These are phyloP conservation scores for Kryptolebias marmoratus DNA, from an alignment of 2,113 vertebrate genomes.

Conservation along the genomic window DNA sequence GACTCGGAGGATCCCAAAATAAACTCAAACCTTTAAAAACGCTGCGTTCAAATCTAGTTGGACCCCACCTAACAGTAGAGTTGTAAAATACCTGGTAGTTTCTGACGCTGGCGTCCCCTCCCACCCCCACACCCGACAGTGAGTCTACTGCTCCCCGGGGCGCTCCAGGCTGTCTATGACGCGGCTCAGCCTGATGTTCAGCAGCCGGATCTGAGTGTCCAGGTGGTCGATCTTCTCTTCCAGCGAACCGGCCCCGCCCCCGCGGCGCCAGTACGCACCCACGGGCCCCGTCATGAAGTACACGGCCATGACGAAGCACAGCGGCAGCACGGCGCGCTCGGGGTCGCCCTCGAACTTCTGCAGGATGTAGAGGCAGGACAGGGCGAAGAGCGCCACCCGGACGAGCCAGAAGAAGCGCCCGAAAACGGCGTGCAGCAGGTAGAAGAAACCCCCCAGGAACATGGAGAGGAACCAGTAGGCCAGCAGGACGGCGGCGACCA, in stretches of 20 bases:
- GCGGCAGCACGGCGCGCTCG: slow-evolving; percentile 87
- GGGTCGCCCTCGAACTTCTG: slow-evolving; percentile 96
- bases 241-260: slow-evolving; percentile 79
- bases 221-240: slow-evolving; percentile 97
- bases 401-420: slow-evolving; percentile 95
- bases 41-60: slow-evolving; percentile 32
- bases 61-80: slow-evolving; percentile 27
- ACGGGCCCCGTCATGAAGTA: slow-evolving; percentile 97
- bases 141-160: slow-evolving; percentile 83
- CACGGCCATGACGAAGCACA: slow-evolving; percentile 92
- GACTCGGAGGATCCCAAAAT: slow-evolving; percentile 31
- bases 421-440: slow-evolving; percentile 87
- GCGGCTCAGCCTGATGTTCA: slow-evolving; percentile 92
- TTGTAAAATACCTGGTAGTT: slow-evolving; percentile 46
- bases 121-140: not conserved
- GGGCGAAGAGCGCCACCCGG: slow-evolving; percentile 87
- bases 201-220: slow-evolving; percentile 92
- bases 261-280: slow-evolving; percentile 90
- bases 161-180: slow-evolving; percentile 92
- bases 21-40: slow-evolving; percentile 51
- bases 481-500: slow-evolving; percentile 87
- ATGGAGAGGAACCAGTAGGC: slow-evolving; percentile 90
- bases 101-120: not conserved
- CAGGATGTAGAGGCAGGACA: slow-evolving; percentile 94
- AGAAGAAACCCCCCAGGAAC: slow-evolving; percentile 91